phyloP scores from a whole-genome alignment of 2,113 vertebrate species.

The Salvelinus sp. region DNA sequence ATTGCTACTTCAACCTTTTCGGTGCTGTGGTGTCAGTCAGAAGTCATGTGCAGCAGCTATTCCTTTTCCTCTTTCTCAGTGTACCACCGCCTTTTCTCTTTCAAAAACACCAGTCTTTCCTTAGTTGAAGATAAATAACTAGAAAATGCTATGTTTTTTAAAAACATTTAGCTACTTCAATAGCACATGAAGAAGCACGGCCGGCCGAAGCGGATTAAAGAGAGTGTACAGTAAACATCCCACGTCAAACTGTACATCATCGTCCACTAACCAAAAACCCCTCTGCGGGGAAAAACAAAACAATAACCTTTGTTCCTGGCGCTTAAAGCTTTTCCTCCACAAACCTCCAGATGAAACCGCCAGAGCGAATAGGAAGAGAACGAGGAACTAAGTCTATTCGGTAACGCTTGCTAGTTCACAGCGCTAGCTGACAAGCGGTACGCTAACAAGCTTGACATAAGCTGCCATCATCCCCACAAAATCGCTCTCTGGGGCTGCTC shows the following conservation, averaged over 20 bases:
- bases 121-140: neutral
- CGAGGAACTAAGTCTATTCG: conserved; percentile 38
- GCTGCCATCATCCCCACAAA: conserved; percentile 62
- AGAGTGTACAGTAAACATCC: neutral
- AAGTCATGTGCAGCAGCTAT: neutral
- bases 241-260: neutral
- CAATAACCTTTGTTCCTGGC: neutral
- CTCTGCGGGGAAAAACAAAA: neutral
- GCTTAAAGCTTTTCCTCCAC: neutral
- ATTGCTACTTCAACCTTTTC: neutral
- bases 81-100: neutral
- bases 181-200: neutral
- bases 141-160: neutral
- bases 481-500: conserved; percentile 31
- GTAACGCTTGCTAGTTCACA: conserved; percentile 42
- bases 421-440: conserved; percentile 66
- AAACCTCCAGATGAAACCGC: conserved; percentile 17
- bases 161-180: neutral
- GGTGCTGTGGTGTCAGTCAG: neutral
- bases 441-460: conserved; percentile 73
- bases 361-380: conserved; percentile 25
- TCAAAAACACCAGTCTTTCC: neutral
- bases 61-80: neutral
- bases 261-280: neutral
- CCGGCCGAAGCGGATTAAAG: neutral